Evolutionary conservation across 2,888 invertebrate genomes (phyloP), one percentile per base, ranked within the genome.

Genomic region (Ornithoptera alexandrae): DNA sequence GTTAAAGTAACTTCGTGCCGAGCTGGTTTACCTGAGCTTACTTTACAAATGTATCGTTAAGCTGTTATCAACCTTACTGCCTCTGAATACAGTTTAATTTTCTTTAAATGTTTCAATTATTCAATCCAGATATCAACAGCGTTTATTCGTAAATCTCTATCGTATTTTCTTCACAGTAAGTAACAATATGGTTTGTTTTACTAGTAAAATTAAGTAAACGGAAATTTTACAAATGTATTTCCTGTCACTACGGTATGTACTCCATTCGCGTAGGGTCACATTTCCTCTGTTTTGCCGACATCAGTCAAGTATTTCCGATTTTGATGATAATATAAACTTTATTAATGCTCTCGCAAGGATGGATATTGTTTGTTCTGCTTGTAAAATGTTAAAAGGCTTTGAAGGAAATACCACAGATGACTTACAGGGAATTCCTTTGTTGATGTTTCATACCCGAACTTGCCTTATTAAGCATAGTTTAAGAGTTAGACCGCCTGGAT

Each of bases 341-440:
- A 58, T 59, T 46, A 4, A 7, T 15, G 12, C 3, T 15, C n/a
- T 0, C 7, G 59, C 66, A 70, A 66, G 59, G 39, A 22, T 20
- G 36, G 7, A 18, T 22, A 63, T 70, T 30, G 62, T 39, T 59
- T 59, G 59, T 36, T 39, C 36, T 39, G 1, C 22, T 3, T 18
- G 10, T 57, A 7, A 36, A 20, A 50, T 2, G 3, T 42, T 20
- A 15, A 60, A 75, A 83, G 81, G 80, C 76, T 82, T 76, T 72
- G 72, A 77, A 79, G 81, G 80, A 83, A 85, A 86, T 84, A 77
- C 77, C 71, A 81, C 36, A 73, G 74, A 79, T 81, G 76, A 78
- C 75, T 80, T 72, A 74, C 74, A 73, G 77, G 78, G 78, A 86
- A 86, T 88, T 84, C 86, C 86, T 83, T 83, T 82, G 83, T 78